Evolutionary conservation across 2,113 vertebrate genomes (phyloP).

Genomic region (Peromyscus leucopus): DNA sequence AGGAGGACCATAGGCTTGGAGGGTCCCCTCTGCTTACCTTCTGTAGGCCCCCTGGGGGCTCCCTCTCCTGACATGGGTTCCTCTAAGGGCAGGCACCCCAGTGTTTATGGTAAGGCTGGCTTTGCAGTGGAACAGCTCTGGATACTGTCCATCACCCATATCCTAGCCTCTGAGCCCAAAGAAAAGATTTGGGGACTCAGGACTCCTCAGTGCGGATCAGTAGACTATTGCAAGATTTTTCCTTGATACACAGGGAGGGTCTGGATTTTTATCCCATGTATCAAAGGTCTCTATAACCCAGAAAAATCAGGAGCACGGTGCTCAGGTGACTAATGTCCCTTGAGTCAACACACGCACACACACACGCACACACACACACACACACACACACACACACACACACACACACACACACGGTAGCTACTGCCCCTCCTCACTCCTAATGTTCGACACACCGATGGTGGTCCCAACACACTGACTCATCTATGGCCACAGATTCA

Average conservation of each 20-base stretch:
- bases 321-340: not conserved
- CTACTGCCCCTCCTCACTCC: not conserved
- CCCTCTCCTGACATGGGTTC: not conserved
- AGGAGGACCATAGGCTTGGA: not conserved
- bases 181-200: not conserved
- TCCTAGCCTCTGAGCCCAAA: not conserved
- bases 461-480: too few species aligned
- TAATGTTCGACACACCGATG: not conserved
- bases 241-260: not conserved
- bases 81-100: not conserved
- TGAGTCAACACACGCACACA: not conserved
- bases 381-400: not conserved
- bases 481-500: not conserved
- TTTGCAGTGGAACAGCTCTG: not conserved
- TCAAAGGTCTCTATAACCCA: not conserved
- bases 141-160: not conserved
- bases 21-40: not conserved
- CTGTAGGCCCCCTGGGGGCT: not conserved
- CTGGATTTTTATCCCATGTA: not conserved
- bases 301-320: not conserved
- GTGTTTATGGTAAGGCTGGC: not conserved
- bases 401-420: not conserved
- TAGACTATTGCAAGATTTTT: not conserved
- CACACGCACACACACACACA: too few species aligned
- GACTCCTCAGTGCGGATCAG: not conserved